Evolutionary conservation across 1,140 invertebrate species (phyloP), one percentile per base, ranked within the genome.

Genomic region (Muscidifurax raptorellus): DNA sequence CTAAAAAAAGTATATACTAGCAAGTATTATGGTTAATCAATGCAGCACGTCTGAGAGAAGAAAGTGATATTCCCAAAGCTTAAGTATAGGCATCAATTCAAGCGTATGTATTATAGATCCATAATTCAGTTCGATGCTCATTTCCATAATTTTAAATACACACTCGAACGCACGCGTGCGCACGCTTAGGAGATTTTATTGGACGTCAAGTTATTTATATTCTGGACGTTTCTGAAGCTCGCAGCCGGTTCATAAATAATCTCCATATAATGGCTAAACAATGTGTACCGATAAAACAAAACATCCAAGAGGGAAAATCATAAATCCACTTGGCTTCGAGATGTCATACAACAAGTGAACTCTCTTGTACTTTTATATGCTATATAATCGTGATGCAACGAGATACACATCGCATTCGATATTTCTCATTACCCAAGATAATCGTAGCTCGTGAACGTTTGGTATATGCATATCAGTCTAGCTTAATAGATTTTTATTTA

Each of bases 311-410:
- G 52, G 22, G 52, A 59, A 59, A 59, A n/a, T n/a, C 52, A n/a
- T 59, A 59, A 59, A 59, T 59, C 22, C 18, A 59, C 15, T 12
- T 52, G 52, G 47, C 47, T 52, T 52, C 52, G 52, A 22, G 18
- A n/a, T 59, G 52, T 59, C 52, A n/a, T 59, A 59, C 52, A 59
- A 59, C 52, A 59, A 59, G 52, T 59, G 52, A 59, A 59, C 52
- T 59, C 52, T 59, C 52, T 59, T 59, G 6, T 59, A 59, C 52
- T 59, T 59, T 59, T 5, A 59, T 59, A 59, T 59, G 52, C 52
- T 40, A 10, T 9, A 59, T 59, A 2, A 18, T n/a, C 18, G 52
- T 59, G 52, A 59, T 59, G 52, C 52, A 59, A 59, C 22, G 52
- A 18, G 15, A 52, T 2, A 18, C 9, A 2, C 15, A 7, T 18